Base-by-base conservation (phyloP, 2,113 vertebrate species). In the Xiphias gladius region DNA sequence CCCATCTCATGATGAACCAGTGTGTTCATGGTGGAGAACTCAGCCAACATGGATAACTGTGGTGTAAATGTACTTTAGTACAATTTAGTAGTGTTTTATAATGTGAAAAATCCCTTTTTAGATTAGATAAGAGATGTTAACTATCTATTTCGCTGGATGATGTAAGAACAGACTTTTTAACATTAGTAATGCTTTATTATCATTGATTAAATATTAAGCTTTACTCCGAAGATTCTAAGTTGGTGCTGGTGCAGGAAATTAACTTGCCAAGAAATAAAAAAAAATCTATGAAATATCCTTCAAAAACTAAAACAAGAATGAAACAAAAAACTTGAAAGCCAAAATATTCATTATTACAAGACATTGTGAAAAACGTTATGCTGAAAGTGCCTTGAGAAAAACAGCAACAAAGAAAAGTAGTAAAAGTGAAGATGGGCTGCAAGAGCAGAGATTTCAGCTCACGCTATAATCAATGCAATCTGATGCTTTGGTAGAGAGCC, bases 201-300 rank as follows among this genome's bases (percentile, higher is more conserved):
- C 17, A 50, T 19, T 48, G 4, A 48, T 83, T 37, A 39, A 48
- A 58, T 70, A n/a, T 64, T n/a, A 82, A 59, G 39, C 16, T 10
- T 39, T 16, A 48, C 22, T 64, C 11, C 46, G 57, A 68, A n/a
- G 7, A 52, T 8, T 62, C 1, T 22, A 26, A 73, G 50, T 74
- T 63, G 11, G 17, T n/a, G n/a, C 55, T 54, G 24, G 5, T 39
- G 9, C 37, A 39, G 37, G 37, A 9, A 22, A 10, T 32, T 30
- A 41, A 62, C 32, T 41, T 74, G 39, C 52, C 1, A 28, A 24
- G 46, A 62, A 81, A 48, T 32, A 24, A 20, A 20, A 50, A 19
- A 35, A 35, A 61, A 3, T 39, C 16, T 37, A 37, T 37, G 0
- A 10, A 28, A 54, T 9, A 24, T 41, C 14, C n/a, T 65, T 17